A percentile compares a stretch with the other conserved stretches of the same genome.
These are phyloP conservation scores for Scaptomyza caliginosa DNA, from an alignment of 2,888 invertebrate genomes.

Conservation along the genomic window DNA sequence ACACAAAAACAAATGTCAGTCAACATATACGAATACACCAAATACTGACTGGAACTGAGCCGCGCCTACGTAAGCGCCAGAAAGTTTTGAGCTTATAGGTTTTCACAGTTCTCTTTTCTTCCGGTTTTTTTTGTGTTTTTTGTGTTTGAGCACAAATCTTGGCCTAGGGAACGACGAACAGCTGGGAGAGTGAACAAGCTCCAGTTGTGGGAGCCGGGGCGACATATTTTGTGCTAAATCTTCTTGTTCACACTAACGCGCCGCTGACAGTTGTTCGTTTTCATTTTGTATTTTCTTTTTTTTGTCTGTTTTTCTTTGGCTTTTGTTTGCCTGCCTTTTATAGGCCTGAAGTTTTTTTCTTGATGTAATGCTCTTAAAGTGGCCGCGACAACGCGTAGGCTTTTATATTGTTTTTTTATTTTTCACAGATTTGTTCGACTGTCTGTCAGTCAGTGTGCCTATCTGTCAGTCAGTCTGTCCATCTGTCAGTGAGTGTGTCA, in stretches of 20 bases:
- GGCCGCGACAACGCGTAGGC: constrained; percentile 19
- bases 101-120: constrained; percentile 15
- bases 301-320: constrained; percentile 18
- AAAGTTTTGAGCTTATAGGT: constrained; percentile 49
- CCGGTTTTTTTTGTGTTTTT: constrained; percentile 10
- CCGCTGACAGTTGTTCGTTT: constrained; percentile 69
- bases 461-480: background rate
- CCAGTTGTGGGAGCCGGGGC: constrained; percentile 20
- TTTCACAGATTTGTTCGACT: constrained; percentile 57
- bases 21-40: constrained; percentile 22
- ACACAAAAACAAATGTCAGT: constrained; percentile 66
- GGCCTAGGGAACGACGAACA: constrained; percentile 33
- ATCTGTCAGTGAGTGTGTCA: constrained; percentile 29
- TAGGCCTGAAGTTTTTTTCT: constrained; percentile 34
- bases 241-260: constrained; percentile 76
- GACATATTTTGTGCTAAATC: constrained; percentile 74
- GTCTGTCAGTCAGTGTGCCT: constrained; percentile 13
- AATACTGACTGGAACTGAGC: constrained; percentile 25
- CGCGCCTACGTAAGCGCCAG: constrained; percentile 59
- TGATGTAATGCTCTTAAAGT: constrained; percentile 25
- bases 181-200: constrained; percentile 20
- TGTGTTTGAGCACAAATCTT: constrained; percentile 34
- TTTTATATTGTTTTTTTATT: constrained; percentile 28
- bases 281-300: constrained; percentile 49
- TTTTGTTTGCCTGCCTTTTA: constrained; percentile 32